These are phyloP conservation scores for Phragmatobia fuliginosa DNA, from an alignment of 2,888 invertebrate species.

Conservation along the genomic window DNA sequence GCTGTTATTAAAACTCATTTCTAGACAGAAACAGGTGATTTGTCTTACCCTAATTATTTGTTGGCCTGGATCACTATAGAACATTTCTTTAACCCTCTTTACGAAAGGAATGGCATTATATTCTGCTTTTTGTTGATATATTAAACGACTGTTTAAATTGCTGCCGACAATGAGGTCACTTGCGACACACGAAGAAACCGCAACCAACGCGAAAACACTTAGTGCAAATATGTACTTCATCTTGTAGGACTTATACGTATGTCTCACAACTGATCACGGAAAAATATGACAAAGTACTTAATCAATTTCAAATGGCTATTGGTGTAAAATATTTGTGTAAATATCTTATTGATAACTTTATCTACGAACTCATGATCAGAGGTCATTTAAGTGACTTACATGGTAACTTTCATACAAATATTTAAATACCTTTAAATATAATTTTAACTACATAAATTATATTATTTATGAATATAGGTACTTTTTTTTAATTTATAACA, in stretches of 20 bases:
- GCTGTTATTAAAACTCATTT: not conserved
- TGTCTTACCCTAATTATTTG: slow-evolving; percentile 50
- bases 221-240: slow-evolving; percentile 65
- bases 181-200: slow-evolving; percentile 59
- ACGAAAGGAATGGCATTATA: slow-evolving; percentile 70
- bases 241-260: slow-evolving; percentile 13
- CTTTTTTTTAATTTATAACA: too few species aligned
- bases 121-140: slow-evolving; percentile 70
- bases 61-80: slow-evolving; percentile 68
- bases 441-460: too few species aligned
- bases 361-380: slow-evolving; percentile 1
- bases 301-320: not conserved
- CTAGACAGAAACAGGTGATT: not conserved
- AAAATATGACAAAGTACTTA: not conserved
- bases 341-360: slow-evolving; percentile 13
- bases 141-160: slow-evolving; percentile 61
- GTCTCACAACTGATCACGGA: slow-evolving; percentile 6
- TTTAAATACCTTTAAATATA: not conserved
- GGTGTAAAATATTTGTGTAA: slow-evolving; percentile 4
- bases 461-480: too few species aligned
- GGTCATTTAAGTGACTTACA: slow-evolving; percentile 7
- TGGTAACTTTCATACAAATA: not conserved
- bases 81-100: slow-evolving; percentile 73
- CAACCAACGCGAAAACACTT: slow-evolving; percentile 52
- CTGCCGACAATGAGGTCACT: slow-evolving; percentile 69